Evolutionary conservation across 2,888 invertebrate species (phyloP).

Genomic region (Dusona sp.): DNA sequence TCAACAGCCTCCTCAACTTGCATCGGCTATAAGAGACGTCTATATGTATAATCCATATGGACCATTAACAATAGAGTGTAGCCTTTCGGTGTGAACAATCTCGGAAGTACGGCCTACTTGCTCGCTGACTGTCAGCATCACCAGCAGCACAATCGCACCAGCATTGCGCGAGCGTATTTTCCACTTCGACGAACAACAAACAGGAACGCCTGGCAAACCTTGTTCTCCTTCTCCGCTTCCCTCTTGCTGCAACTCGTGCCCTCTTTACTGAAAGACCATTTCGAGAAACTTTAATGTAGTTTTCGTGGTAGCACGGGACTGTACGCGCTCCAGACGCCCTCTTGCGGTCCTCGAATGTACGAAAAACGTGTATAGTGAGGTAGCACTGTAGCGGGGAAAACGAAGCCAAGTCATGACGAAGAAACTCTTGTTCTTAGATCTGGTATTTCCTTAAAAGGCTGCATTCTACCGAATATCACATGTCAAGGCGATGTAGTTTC

Average conservation of each 20-base stretch:
- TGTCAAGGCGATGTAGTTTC: not conserved
- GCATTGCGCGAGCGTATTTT: conserved; percentile 63
- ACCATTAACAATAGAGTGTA: conserved; percentile 25
- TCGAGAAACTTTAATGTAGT: conserved; percentile 74
- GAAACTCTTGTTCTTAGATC: not conserved
- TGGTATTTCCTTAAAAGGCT: not conserved
- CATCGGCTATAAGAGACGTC: not conserved
- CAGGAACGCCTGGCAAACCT: conserved; percentile 52
- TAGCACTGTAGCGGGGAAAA: not conserved
- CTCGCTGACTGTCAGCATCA: conserved; percentile 46
- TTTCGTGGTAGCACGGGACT: conserved; percentile 59
- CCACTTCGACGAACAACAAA: conserved; percentile 64
- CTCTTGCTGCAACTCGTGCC: conserved; percentile 18
- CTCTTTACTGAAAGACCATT: conserved; percentile 65
- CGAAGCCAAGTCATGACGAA: not conserved
- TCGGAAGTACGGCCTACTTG: conserved; percentile 69
- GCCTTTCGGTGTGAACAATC: conserved; percentile 60
- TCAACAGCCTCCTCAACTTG: conserved; percentile 31
- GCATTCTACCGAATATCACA: not conserved
- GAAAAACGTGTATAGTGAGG: conserved; percentile 20
- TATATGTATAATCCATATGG: conserved; percentile 6
- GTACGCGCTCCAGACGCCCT: conserved; percentile 33
- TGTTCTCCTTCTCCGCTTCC: conserved; percentile 18
- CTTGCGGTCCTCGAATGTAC: conserved; percentile 36
- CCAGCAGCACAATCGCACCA: conserved; percentile 21